phyloP scores from a whole-genome alignment of 2,888 invertebrate species.

The Nomada lathburiana region DNA sequence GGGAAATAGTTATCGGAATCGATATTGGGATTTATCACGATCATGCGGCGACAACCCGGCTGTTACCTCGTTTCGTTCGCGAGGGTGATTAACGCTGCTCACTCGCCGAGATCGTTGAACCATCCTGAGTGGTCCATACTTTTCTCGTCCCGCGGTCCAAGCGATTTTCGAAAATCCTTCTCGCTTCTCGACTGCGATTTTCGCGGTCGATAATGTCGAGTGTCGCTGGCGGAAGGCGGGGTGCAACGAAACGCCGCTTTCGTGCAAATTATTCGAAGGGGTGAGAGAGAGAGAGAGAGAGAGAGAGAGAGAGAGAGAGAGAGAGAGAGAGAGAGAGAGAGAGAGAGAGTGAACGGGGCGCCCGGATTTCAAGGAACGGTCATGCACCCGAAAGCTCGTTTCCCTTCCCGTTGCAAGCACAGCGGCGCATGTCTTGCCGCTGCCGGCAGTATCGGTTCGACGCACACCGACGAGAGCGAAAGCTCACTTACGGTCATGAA shows the following conservation, averaged over 20 bases:
- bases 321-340: neutral
- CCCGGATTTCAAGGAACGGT: slow-evolving; percentile 51
- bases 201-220: too few species aligned
- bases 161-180: neutral
- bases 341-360: slow-evolving; percentile 39
- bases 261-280: slow-evolving; percentile 11
- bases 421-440: slow-evolving; percentile 63
- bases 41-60: slow-evolving; percentile 44
- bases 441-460: slow-evolving; percentile 67
- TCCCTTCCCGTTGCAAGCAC: slow-evolving; percentile 31
- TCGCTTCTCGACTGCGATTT: neutral
- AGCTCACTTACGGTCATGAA: slow-evolving; percentile 58
- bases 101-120: slow-evolving; percentile 55
- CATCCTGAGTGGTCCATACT: neutral
- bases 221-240: neutral
- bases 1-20: slow-evolving; percentile 48
- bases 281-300: neutral
- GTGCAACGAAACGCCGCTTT: neutral
- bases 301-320: neutral
- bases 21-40: slow-evolving; percentile 60
- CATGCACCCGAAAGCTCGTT: slow-evolving; percentile 60
- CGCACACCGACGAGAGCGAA: slow-evolving; percentile 60
- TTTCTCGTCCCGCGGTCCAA: neutral
- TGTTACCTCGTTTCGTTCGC: slow-evolving; percentile 64
- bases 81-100: slow-evolving; percentile 57